Percentiles rank a stretch among this genome's conserved stretches.
Conservation (phyloP, 2,113 vertebrate species). For the Arvicanthis niloticus region DNA sequence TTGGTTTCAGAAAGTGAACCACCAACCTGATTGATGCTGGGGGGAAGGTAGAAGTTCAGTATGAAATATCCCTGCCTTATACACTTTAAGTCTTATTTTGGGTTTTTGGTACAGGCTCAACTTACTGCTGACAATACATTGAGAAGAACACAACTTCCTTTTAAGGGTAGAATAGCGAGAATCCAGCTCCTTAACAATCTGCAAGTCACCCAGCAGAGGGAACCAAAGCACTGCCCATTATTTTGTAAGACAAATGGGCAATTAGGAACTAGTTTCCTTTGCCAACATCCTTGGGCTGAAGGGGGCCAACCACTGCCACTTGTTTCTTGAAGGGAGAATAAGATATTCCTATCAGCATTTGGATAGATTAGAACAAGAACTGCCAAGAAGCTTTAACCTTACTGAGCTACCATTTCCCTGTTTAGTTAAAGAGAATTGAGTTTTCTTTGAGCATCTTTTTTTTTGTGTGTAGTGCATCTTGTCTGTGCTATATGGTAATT, state of each 20-base stretch:
- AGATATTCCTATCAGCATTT: slow-evolving; percentile 24
- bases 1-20: slow-evolving; percentile 32
- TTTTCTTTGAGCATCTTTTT: background rate
- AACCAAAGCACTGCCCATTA: slow-evolving; percentile 61
- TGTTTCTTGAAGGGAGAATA: slow-evolving; percentile 14
- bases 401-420: background rate
- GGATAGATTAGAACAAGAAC: background rate
- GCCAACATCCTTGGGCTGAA: background rate
- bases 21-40: slow-evolving; percentile 9
- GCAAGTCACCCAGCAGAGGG: slow-evolving; percentile 57
- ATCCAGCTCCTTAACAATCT: background rate
- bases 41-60: background rate
- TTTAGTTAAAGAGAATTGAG: slow-evolving; percentile 21
- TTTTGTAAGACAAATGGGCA: background rate
- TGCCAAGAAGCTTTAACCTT: slow-evolving; percentile 28
- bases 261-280: background rate
- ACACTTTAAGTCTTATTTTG: slow-evolving; percentile 10
- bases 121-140: background rate
- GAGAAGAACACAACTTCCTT: slow-evolving; percentile 4
- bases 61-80: background rate
- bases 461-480: slow-evolving; percentile 44
- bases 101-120: background rate
- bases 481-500: background rate
- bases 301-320: background rate
- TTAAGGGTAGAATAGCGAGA: background rate